Percentiles rank a stretch among this genome's conserved stretches.
phyloP scores from a whole-genome alignment of 2,888 invertebrate species.

The Drosophila kambysellisi region DNA sequence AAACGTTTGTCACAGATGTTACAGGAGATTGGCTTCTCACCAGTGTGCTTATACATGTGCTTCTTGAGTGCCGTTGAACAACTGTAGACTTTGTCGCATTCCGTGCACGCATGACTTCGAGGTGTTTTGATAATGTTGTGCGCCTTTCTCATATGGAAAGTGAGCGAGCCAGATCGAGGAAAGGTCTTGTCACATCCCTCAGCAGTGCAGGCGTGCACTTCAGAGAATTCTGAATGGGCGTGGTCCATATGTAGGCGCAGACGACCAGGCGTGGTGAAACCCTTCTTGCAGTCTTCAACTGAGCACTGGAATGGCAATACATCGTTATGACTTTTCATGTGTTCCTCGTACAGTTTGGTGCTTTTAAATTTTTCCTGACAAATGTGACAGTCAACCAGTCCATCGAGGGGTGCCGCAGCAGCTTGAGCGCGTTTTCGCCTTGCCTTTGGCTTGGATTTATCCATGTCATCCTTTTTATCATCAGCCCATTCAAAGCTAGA shows the following conservation, averaged over 20 bases:
- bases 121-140: constrained; percentile 74
- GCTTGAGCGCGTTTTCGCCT: constrained; percentile 64
- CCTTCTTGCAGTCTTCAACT: constrained; percentile 74
- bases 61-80: constrained; percentile 83
- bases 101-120: constrained; percentile 75
- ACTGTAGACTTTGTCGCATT: constrained; percentile 82
- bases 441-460: constrained; percentile 44
- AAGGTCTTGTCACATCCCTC: constrained; percentile 80
- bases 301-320: constrained; percentile 80
- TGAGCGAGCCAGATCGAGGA: constrained; percentile 74
- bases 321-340: constrained; percentile 83
- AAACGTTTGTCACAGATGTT: constrained; percentile 82
- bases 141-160: constrained; percentile 74
- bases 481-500: constrained; percentile 54
- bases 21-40: constrained; percentile 82
- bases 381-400: constrained; percentile 77
- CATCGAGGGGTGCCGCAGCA: constrained; percentile 55
- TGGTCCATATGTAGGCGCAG: constrained; percentile 78
- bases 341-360: constrained; percentile 74
- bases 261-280: constrained; percentile 79
- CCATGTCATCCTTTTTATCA: constrained; percentile 24
- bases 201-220: constrained; percentile 70
- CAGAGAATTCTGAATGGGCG: constrained; percentile 78
- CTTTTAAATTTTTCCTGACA: constrained; percentile 80
- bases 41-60: constrained; percentile 83